These are phyloP conservation scores for Noctua janthe DNA, from an alignment of 2,888 invertebrate genomes.

Conservation along the genomic window DNA sequence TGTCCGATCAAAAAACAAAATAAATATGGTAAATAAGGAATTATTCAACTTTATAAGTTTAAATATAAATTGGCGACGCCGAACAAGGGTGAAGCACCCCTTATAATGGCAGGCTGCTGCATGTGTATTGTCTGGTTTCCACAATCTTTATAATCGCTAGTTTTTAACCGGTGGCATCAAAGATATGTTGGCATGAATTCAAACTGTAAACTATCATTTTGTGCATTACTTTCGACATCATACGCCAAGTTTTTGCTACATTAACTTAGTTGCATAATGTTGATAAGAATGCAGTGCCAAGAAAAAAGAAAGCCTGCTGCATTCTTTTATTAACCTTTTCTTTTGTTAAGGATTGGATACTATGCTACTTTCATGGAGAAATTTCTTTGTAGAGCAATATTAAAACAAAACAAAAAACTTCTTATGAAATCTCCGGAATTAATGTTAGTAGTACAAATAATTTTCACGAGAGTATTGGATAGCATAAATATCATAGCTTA, in stretches of 20 bases:
- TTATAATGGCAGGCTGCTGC: not conserved
- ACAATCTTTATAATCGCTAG: not conserved
- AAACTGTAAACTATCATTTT: slow-evolving; percentile 12
- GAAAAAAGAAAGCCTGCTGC: slow-evolving; percentile 10
- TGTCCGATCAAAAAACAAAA: no score
- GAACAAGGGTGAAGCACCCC: not conserved
- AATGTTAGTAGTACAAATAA: not conserved
- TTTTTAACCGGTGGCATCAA: not conserved
- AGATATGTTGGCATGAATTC: slow-evolving; percentile 32
- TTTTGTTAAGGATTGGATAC: not conserved
- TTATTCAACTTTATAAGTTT: no score
- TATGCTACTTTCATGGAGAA: not conserved
- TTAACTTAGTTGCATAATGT: slow-evolving; percentile 24
- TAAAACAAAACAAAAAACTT: not conserved
- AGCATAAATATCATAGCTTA: not conserved
- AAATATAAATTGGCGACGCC: not conserved
- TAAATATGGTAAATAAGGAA: no score
- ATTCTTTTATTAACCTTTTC: not conserved
- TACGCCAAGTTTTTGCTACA: slow-evolving; percentile 31
- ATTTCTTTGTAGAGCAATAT: not conserved
- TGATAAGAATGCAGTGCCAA: slow-evolving; percentile 31
- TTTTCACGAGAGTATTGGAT: not conserved
- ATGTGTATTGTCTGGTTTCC: not conserved
- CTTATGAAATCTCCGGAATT: not conserved
- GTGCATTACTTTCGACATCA: slow-evolving; percentile 28